phyloP scores from a whole-genome alignment of 2,113 vertebrate genomes.

The Tenebrosternarchus preto region DNA sequence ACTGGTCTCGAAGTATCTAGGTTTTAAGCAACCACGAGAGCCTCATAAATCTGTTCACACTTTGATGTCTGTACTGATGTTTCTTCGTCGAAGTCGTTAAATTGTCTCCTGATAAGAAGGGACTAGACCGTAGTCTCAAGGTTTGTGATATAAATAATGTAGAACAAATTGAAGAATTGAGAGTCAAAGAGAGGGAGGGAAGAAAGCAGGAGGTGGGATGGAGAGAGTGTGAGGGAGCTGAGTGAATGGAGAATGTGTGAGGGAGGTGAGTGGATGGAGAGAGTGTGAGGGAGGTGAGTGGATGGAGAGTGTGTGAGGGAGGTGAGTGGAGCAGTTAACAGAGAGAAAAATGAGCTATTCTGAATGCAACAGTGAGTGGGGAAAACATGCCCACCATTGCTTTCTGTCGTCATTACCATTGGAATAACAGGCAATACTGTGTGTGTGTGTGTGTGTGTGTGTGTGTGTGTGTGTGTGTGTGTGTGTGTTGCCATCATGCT shows the following conservation, averaged over 20 bases:
- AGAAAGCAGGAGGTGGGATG: conserved; percentile 39
- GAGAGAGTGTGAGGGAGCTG: conserved; percentile 58
- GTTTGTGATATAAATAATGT: no score
- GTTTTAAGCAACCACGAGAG: no score
- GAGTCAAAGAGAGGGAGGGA: not conserved
- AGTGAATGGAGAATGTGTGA: conserved; percentile 54
- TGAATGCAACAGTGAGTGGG: conserved; percentile 50
- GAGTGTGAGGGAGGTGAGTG: conserved; percentile 38
- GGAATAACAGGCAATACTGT: conserved; percentile 69
- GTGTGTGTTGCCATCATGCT: conserved; percentile 3
- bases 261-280: not conserved
- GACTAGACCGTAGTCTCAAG: no score
- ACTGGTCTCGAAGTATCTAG: no score
- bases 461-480: conserved; percentile 19
- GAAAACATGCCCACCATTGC: conserved; percentile 69
- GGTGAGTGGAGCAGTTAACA: conserved; percentile 20
- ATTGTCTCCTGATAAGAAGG: no score
- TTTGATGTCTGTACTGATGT: no score
- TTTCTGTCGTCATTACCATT: conserved; percentile 68
- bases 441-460: conserved; percentile 21
- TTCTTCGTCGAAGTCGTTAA: no score
- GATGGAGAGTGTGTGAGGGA: conserved; percentile 58
- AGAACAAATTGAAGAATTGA: no score
- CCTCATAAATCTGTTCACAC: no score
- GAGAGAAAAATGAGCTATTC: not conserved